A percentile compares a stretch with the other conserved stretches of the same genome.
Conservation (phyloP, 2,797 vertebrate species). For the Peromyscus nudipes region DNA sequence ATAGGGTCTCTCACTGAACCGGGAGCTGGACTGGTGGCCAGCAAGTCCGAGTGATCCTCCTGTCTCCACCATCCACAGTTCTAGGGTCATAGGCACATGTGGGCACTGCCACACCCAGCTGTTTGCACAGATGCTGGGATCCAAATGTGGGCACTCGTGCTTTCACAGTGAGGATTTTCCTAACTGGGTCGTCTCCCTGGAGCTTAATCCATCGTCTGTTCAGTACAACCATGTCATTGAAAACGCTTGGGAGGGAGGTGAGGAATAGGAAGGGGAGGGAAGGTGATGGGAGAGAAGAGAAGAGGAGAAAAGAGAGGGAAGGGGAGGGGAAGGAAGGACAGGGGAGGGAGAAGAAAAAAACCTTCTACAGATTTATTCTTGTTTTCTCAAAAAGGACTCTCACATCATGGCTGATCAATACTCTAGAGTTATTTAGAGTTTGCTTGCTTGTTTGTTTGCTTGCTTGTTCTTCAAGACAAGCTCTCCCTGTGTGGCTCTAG, state of each 20-base stretch:
- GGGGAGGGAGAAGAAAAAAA: neutral
- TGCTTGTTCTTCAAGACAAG: neutral
- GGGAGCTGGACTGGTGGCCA: neutral
- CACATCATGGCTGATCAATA: neutral
- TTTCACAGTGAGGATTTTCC: neutral
- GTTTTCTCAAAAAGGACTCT: neutral
- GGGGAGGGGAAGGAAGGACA: fast-evolving
- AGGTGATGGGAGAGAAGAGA: neutral
- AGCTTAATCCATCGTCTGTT: neutral
- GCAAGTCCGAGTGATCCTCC: neutral
- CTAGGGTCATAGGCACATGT: neutral
- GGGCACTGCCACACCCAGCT: neutral
- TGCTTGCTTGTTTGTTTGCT: neutral
- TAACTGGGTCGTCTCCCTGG: neutral
- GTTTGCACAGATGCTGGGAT: neutral
- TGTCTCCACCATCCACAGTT: neutral
- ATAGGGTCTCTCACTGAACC: neutral
- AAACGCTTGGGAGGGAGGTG: neutral
- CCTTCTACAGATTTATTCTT: neutral
- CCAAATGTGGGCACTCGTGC: neutral
- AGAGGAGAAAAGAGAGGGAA: too few relatives aligned
- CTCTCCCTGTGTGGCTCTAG: neutral
- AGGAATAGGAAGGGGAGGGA: neutral
- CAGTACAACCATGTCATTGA: too few relatives aligned
- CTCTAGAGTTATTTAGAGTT: neutral